Evolutionary conservation across 1,140 invertebrate species (phyloP).

Genomic region (Cydia pomonella): DNA sequence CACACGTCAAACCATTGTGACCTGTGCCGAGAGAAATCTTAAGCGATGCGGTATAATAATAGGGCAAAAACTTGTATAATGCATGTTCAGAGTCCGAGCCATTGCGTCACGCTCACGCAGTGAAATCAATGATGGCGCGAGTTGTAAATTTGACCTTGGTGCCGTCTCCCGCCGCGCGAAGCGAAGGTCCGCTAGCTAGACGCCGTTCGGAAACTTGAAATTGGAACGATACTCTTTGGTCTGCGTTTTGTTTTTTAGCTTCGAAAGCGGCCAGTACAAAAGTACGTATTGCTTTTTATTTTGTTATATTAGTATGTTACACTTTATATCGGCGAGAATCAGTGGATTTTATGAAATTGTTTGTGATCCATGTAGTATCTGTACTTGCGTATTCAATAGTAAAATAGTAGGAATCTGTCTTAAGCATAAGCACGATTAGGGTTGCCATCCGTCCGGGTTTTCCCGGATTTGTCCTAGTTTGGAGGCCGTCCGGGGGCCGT

Average conservation of each 20-base stretch:
- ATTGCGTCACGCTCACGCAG: constrained; percentile 63
- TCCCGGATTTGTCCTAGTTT: no score
- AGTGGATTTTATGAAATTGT: no score
- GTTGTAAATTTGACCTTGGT: constrained; percentile 73
- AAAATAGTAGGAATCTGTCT: no score
- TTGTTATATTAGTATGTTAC: background rate
- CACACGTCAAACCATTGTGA: constrained; percentile 8
- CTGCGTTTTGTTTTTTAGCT: constrained; percentile 24
- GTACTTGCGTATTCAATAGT: no score
- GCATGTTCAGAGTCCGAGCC: constrained; percentile 41
- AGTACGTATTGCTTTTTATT: background rate
- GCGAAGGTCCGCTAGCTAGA: constrained; percentile 29
- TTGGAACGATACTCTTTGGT: constrained; percentile 25
- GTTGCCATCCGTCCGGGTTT: no score
- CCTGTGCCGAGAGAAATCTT: constrained; percentile 21
- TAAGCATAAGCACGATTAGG: no score
- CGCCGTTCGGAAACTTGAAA: constrained; percentile 25
- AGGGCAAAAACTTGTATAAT: constrained; percentile 41
- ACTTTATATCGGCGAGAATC: no score
- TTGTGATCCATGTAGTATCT: no score
- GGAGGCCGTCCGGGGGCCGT: no score
- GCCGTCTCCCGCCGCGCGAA: constrained; percentile 23
- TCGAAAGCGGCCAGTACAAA: constrained; percentile 2
- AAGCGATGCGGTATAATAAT: constrained; percentile 27
- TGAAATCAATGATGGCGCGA: constrained; percentile 65